Percentiles rank a stretch among this genome's conserved stretches.
Evolutionary conservation across 2,888 invertebrate genomes (phyloP).

Genomic region (Hyposoter didymator): DNA sequence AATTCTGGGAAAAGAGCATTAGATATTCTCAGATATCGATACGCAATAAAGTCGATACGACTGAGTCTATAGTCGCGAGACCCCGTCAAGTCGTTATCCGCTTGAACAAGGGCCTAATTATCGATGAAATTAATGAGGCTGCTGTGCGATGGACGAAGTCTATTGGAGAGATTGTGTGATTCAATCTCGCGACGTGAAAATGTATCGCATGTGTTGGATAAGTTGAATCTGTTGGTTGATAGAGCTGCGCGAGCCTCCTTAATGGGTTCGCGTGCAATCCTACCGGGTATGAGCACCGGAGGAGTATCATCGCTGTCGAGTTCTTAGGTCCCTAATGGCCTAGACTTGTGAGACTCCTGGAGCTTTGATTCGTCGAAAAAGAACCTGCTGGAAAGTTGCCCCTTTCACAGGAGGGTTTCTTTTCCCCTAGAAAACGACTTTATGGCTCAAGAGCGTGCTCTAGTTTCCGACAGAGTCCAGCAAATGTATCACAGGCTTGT

Average conservation of each 20-base stretch:
- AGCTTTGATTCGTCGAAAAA: constrained; percentile 28
- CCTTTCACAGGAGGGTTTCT: constrained; percentile 9
- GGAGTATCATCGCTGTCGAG: constrained; percentile 23
- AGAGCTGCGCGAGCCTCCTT: neutral
- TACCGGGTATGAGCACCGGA: neutral
- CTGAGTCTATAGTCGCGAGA: neutral
- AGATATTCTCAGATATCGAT: neutral
- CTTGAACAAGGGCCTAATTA: neutral
- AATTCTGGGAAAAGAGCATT: neutral
- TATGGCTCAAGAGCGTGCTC: constrained; percentile 31
- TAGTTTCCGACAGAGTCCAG: constrained; percentile 31
- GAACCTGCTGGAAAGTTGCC: constrained; percentile 10
- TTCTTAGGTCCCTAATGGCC: constrained; percentile 32
- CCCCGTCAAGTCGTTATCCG: neutral
- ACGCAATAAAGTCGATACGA: neutral
- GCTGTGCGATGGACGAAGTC: neutral
- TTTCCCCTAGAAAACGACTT: constrained; percentile 14
- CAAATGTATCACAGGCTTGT: constrained; percentile 21
- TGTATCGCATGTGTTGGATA: neutral
- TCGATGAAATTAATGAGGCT: neutral
- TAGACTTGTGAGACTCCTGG: neutral
- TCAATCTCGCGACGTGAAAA: neutral
- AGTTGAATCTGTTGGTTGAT: constrained; percentile 1
- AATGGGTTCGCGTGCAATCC: constrained; percentile 6
- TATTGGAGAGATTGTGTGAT: neutral